Conservation (phyloP, 2,113 vertebrate genomes). For the Myiozetetes cayanensis region DNA sequence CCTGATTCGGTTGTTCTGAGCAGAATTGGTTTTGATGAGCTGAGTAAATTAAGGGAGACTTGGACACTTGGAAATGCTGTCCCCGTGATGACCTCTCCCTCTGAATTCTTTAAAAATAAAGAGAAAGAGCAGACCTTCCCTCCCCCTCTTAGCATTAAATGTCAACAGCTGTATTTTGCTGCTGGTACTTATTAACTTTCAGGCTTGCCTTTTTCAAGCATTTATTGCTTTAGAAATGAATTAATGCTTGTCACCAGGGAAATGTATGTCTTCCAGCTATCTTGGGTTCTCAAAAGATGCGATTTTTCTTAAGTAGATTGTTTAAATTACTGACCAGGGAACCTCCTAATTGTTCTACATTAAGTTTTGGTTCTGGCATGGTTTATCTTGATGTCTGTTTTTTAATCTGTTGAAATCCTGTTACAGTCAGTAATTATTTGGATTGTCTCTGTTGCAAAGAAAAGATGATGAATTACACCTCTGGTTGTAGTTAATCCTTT, state of each 20-base stretch:
- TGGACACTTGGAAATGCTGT: background rate
- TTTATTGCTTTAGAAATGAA: constrained; percentile 14
- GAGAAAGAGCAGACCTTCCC: background rate
- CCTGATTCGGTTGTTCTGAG: background rate
- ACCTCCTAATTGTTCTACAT: background rate
- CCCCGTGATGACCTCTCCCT: background rate
- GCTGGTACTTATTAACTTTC: constrained; percentile 41
- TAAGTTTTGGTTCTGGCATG: background rate
- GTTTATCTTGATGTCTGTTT: background rate
- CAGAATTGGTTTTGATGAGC: background rate
- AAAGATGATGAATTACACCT: background rate
- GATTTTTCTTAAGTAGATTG: background rate
- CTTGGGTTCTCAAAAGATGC: background rate
- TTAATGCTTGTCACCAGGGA: background rate
- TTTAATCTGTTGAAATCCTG: background rate
- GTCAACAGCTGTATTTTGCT: constrained; percentile 49
- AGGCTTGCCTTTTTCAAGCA: constrained; percentile 19
- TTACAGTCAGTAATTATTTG: background rate
- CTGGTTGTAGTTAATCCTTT: background rate
- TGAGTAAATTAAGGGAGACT: background rate
- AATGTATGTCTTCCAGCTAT: background rate
- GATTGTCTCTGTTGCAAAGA: background rate
- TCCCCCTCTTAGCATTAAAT: background rate
- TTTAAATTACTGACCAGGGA: background rate
- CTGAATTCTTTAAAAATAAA: background rate